Percentiles rank a stretch among this genome's conserved stretches.
Evolutionary conservation across 1,140 invertebrate species (phyloP).

Genomic region (Bombus turneri): DNA sequence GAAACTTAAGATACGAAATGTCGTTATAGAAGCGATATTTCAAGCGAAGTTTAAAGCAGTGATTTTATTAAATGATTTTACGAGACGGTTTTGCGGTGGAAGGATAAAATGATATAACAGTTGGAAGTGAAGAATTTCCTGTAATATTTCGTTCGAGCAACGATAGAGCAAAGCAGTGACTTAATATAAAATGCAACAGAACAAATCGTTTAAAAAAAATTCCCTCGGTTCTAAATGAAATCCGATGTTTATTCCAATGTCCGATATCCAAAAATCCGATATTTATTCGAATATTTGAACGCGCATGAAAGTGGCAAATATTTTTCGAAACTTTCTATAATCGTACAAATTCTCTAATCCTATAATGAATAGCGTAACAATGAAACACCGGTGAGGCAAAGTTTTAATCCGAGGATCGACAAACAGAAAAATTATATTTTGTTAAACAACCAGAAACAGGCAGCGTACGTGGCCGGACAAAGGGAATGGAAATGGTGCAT

Average conservation of each 20-base stretch:
- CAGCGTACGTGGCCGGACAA: not conserved
- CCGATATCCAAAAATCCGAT: no score
- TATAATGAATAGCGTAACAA: not conserved
- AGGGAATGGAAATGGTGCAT: constrained; percentile 12
- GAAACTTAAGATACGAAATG: not conserved
- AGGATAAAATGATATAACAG: not conserved
- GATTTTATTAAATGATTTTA: not conserved
- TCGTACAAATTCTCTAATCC: no score
- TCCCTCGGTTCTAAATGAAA: no score
- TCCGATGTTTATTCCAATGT: no score
- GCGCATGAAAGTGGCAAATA: no score
- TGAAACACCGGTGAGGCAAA: not conserved
- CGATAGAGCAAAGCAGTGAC: no score
- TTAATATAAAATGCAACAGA: no score
- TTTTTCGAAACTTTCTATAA: no score
- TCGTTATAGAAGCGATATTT: not conserved
- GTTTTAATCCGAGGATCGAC: not conserved
- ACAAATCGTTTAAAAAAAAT: no score
- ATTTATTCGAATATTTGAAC: no score
- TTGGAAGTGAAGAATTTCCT: not conserved
- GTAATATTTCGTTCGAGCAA: not conserved
- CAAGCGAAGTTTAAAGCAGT: not conserved
- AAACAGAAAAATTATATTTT: not conserved
- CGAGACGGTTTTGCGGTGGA: not conserved
- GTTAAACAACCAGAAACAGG: not conserved